Conservation (phyloP, 2,888 invertebrate genomes). For the Megalurothrips usitatus region DNA sequence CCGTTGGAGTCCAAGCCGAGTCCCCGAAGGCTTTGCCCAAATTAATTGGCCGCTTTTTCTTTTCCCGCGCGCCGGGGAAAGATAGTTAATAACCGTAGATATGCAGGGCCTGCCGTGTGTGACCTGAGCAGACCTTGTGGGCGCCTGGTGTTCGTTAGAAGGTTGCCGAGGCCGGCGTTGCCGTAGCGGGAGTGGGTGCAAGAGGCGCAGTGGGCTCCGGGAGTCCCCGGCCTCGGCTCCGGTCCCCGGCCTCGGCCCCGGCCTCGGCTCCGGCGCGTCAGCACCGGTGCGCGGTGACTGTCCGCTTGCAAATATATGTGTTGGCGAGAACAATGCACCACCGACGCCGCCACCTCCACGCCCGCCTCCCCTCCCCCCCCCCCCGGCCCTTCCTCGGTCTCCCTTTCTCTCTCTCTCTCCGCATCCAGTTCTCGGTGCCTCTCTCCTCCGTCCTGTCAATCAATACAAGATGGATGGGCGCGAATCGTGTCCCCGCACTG, state of each 20-base stretch:
- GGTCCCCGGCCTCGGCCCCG: background rate
- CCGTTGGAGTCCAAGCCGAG: too few relatives aligned
- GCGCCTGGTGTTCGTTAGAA: too few relatives aligned
- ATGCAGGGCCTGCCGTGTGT: too few relatives aligned
- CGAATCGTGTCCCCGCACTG: background rate
- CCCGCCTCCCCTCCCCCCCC: background rate
- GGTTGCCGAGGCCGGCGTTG: too few relatives aligned
- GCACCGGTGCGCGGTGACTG: background rate
- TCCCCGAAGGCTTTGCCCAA: too few relatives aligned
- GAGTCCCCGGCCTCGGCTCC: background rate
- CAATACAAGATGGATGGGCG: slow-evolving; percentile 22
- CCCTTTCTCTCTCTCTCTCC: background rate
- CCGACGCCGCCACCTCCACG: background rate
- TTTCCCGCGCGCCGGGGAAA: too few relatives aligned
- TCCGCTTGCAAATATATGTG: slow-evolving; percentile 23
- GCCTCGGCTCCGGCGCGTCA: background rate
- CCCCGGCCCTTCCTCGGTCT: background rate
- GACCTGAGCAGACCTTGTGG: too few relatives aligned
- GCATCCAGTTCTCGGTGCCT: too few relatives aligned
- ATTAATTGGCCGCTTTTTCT: too few relatives aligned
- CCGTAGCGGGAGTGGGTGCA: too few relatives aligned
- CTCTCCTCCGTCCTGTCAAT: background rate
- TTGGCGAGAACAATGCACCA: background rate
- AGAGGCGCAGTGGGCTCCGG: too few relatives aligned
- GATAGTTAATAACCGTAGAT: too few relatives aligned